Conservation (phyloP, 2,797 vertebrate genomes). For the Schizopygopsis pylzovi region DNA sequence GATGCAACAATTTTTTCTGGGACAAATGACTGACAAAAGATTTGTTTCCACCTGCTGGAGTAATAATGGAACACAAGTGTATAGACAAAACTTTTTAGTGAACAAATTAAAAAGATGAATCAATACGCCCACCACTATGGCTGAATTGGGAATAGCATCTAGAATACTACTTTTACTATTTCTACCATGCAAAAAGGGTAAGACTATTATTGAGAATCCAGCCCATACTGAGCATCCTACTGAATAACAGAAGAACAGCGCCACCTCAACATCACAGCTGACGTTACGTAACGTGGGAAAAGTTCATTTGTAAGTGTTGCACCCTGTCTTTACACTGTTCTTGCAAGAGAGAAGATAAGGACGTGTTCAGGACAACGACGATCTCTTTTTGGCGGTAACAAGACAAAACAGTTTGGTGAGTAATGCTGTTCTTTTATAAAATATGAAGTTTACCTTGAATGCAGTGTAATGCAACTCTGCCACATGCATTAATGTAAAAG, state of each 20-base stretch:
- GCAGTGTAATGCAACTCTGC: not conserved
- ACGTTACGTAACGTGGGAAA: constrained; percentile 1
- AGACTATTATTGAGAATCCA: not conserved
- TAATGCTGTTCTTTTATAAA: not conserved
- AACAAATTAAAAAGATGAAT: not conserved
- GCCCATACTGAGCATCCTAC: not conserved
- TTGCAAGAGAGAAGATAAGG: not conserved
- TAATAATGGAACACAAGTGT: not conserved
- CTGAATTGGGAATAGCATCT: not conserved
- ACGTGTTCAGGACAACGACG: not conserved
- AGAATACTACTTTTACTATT: not conserved
- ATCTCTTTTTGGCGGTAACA: not conserved
- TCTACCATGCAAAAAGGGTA: not conserved
- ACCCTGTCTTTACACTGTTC: not conserved
- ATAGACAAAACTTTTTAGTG: not conserved
- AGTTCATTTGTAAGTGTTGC: not conserved
- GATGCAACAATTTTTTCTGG: not conserved
- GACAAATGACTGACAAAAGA: not conserved
- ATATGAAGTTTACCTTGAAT: not conserved
- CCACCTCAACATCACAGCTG: not conserved
- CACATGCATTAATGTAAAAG: not conserved
- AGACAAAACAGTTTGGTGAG: not conserved
- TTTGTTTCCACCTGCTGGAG: not conserved
- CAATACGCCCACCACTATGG: not conserved
- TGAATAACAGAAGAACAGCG: not conserved